These are phyloP conservation scores for Philopedon plagiatum DNA, from an alignment of 2,888 invertebrate genomes.

Conservation along the genomic window DNA sequence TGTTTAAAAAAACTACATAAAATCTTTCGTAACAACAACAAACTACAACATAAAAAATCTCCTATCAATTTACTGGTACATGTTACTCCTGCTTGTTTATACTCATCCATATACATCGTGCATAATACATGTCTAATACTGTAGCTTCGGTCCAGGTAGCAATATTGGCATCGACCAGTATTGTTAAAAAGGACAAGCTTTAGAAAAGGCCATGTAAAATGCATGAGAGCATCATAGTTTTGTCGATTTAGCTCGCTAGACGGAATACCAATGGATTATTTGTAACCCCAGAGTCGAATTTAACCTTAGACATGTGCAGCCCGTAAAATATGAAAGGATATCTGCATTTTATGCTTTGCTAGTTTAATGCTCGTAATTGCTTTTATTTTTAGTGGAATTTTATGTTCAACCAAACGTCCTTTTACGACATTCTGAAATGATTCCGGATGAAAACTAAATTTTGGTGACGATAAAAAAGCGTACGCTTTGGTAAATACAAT, in stretches of 20 bases:
- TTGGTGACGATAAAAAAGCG: neutral
- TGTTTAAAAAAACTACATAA: too few relatives aligned
- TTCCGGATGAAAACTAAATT: neutral
- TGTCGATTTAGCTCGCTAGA: constrained; percentile 26
- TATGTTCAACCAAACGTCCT: neutral
- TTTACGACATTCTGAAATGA: neutral
- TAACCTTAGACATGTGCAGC: constrained; percentile 36
- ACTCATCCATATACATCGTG: neutral
- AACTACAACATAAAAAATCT: neutral
- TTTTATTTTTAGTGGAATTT: constrained; percentile 7
- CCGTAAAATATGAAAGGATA: constrained; percentile 35
- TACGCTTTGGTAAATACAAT: too few relatives aligned
- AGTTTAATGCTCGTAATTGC: constrained; percentile 2
- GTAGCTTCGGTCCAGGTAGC: constrained; percentile 12
- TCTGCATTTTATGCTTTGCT: constrained; percentile 27
- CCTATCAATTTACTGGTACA: constrained; percentile 7
- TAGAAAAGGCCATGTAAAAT: constrained; percentile 35
- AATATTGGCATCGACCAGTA: constrained; percentile 14
- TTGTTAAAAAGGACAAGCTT: constrained; percentile 24
- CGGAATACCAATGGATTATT: constrained; percentile 42
- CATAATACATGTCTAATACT: constrained; percentile 19
- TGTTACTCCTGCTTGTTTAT: neutral
- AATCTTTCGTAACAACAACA: too few relatives aligned
- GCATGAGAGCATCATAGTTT: constrained; percentile 33
- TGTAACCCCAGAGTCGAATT: constrained; percentile 29